phyloP scores from a whole-genome alignment of 2,797 vertebrate species.

The Xiphorhynchus erythropygius region DNA sequence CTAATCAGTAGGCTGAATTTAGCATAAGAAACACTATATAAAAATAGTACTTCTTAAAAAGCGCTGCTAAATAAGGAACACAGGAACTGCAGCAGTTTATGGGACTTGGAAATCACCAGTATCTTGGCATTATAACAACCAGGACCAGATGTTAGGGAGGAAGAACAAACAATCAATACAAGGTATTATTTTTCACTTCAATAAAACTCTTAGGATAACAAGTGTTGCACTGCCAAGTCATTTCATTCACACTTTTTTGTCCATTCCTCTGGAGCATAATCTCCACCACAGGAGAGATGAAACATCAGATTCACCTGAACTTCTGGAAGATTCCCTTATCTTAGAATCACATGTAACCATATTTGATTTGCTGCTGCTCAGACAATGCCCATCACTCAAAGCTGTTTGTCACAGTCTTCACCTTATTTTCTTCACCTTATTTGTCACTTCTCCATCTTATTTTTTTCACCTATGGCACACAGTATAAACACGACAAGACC shows the following conservation, averaged over 20 bases:
- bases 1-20: conserved; percentile 36
- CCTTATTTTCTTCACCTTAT: background rate
- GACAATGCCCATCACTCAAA: background rate
- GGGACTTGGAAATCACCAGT: background rate
- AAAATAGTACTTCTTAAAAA: conserved; percentile 52
- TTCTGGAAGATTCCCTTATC: background rate
- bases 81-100: background rate
- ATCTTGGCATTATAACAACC: background rate
- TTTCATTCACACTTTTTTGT: background rate
- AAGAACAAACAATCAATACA: background rate
- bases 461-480: background rate
- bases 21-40: background rate
- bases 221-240: background rate
- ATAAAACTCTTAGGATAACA: background rate
- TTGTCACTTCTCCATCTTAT: background rate
- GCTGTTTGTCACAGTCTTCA: background rate
- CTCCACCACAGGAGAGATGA: background rate
- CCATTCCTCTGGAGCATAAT: background rate
- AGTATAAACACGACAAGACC: accelerated
- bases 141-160: background rate
- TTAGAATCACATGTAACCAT: background rate
- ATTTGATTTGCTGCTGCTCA: background rate
- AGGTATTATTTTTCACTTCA: background rate
- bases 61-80: background rate
- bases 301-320: background rate